Percentiles rank a stretch among this genome's conserved stretches.
phyloP scores from a whole-genome alignment of 1,140 invertebrate genomes.

The Ceratina australensis region DNA sequence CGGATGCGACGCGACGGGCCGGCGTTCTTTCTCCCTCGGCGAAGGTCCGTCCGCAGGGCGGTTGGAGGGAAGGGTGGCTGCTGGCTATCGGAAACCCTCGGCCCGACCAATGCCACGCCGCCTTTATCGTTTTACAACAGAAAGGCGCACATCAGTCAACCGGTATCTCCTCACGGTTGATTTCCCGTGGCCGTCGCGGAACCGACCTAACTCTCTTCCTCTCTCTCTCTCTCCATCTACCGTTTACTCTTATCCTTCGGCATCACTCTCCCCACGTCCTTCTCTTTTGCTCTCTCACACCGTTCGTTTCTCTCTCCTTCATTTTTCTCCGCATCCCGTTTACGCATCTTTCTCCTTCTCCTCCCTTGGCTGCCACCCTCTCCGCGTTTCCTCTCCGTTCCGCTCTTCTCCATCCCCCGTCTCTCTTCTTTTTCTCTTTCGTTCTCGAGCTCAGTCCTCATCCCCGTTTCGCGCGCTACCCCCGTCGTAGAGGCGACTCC shows the following conservation, averaged over 20 bases:
- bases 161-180: slow-evolving; percentile 80
- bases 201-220: slow-evolving; percentile 48
- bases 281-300: not conserved
- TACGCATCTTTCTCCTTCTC: not conserved
- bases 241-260: slow-evolving; percentile 8
- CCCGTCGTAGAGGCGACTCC: slow-evolving; percentile 30
- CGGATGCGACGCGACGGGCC: not conserved
- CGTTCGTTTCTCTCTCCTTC: not conserved
- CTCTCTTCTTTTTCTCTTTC: not conserved
- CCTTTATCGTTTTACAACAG: slow-evolving; percentile 81
- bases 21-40: slow-evolving; percentile 6
- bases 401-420: not conserved
- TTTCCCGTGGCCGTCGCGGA: slow-evolving; percentile 77
- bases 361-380: no score
- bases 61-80: slow-evolving; percentile 38
- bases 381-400: no score
- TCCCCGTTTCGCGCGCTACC: slow-evolving; percentile 7
- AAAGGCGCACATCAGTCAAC: slow-evolving; percentile 80
- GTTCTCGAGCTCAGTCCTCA: not conserved
- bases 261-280: not conserved
- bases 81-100: slow-evolving; percentile 78
- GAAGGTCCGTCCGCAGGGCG: slow-evolving; percentile 12
- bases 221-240: slow-evolving; percentile 30
- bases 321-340: not conserved
- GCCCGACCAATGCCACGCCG: slow-evolving; percentile 78